These are phyloP conservation scores for Suricata suricatta DNA, from an alignment of 2,113 vertebrate species.

Conservation along the genomic window DNA sequence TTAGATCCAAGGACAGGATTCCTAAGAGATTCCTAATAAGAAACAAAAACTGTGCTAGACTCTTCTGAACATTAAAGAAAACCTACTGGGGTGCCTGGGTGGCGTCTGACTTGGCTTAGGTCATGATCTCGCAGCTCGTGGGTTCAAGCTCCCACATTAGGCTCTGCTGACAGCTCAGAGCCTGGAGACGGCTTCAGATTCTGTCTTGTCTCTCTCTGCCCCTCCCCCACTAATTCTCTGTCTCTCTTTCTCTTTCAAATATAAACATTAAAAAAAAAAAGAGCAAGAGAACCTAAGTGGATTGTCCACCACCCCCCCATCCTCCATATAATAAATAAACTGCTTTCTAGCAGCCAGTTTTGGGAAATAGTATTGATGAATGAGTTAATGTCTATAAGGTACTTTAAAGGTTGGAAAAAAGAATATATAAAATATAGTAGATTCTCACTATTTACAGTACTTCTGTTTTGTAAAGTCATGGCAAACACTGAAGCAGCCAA, in stretches of 20 bases:
- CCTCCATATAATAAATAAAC: not conserved
- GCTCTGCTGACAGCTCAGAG: too few relatives aligned
- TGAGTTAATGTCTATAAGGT: not conserved
- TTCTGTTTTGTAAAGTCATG: not conserved
- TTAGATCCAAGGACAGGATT: not conserved
- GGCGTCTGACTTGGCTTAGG: too few relatives aligned
- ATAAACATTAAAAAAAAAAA: too few relatives aligned
- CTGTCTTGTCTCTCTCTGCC: too few relatives aligned
- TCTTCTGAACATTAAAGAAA: not conserved
- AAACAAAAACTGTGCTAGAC: constrained; percentile 28
- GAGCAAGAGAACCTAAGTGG: not conserved
- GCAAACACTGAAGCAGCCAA: not conserved
- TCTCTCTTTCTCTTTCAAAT: too few relatives aligned
- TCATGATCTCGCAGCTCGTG: too few relatives aligned
- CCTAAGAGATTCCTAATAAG: not conserved
- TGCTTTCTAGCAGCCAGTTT: not conserved
- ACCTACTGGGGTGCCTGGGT: not conserved
- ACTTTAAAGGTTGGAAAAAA: not conserved
- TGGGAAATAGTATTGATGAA: constrained; percentile 2
- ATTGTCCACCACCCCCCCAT: not conserved
- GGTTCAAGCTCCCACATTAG: too few relatives aligned
- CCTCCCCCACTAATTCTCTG: too few relatives aligned
- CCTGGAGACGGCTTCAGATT: too few relatives aligned
- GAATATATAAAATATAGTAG: not conserved
- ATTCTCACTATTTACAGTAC: not conserved